These are phyloP conservation scores for Apeira syringaria DNA, from an alignment of 2,888 invertebrate species.

Conservation along the genomic window DNA sequence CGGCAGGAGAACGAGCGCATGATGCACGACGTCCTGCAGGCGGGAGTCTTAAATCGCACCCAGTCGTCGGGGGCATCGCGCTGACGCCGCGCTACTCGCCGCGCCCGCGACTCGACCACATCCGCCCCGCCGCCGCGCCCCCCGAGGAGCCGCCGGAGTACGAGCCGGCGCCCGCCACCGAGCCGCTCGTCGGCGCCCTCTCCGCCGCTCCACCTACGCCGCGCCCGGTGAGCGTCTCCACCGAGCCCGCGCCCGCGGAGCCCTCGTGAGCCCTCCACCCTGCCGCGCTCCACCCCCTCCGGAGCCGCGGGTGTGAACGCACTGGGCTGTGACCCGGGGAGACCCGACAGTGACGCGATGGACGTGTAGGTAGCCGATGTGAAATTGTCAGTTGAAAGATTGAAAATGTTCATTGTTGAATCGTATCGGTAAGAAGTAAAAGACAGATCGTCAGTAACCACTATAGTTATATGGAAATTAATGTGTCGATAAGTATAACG, in stretches of 20 bases:
- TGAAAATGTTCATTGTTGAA: constrained; percentile 76
- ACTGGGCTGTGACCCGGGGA: constrained; percentile 42
- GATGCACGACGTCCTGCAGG: constrained; percentile 90
- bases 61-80: constrained; percentile 80
- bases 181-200: constrained; percentile 31
- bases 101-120: constrained; percentile 72
- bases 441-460: constrained; percentile 61
- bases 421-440: constrained; percentile 60
- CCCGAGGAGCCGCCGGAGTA: constrained; percentile 67
- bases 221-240: constrained; percentile 26
- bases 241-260: constrained; percentile 29
- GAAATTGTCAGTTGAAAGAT: constrained; percentile 71
- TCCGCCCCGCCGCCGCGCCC: constrained; percentile 74
- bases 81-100: constrained; percentile 82
- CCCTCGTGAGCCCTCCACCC: constrained; percentile 48
- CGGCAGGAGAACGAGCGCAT: constrained; percentile 95
- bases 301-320: constrained; percentile 38
- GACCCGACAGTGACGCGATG: constrained; percentile 56
- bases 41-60: constrained; percentile 81
- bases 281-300: constrained; percentile 6
- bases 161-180: constrained; percentile 39
- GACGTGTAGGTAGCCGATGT: constrained; percentile 71
- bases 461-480: constrained; percentile 41
- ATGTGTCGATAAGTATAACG: constrained; percentile 35
- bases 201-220: constrained; percentile 26